These are phyloP conservation scores for Lordiphosa clarofinis DNA, from an alignment of 1,140 invertebrate genomes.

Conservation along the genomic window DNA sequence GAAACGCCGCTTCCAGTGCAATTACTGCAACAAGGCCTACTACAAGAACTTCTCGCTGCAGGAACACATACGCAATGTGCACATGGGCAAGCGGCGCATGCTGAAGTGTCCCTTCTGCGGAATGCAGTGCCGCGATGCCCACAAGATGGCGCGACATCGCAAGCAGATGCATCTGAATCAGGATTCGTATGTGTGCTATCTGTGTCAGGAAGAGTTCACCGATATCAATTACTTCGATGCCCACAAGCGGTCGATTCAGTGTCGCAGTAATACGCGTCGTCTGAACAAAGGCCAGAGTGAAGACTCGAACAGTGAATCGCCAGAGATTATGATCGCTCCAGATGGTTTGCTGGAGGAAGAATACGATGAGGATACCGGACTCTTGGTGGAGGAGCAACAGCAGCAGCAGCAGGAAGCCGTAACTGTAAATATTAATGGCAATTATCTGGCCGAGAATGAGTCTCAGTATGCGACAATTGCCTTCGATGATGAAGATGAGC, in stretches of 20 bases:
- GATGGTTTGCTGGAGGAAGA: slow-evolving; percentile 44
- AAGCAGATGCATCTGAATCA: slow-evolving; percentile 72
- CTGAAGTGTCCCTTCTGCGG: slow-evolving; percentile 71
- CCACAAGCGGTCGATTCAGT: slow-evolving; percentile 73
- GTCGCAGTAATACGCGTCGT: slow-evolving; percentile 66
- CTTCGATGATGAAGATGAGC: slow-evolving; percentile 17
- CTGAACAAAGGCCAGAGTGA: not conserved
- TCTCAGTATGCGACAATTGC: slow-evolving; percentile 21
- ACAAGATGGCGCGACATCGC: slow-evolving; percentile 74
- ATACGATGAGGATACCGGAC: slow-evolving; percentile 56
- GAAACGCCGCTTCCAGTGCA: slow-evolving; percentile 65
- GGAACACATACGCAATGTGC: slow-evolving; percentile 73
- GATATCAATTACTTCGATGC: slow-evolving; percentile 76
- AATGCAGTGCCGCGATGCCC: slow-evolving; percentile 74
- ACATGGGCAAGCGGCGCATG: slow-evolving; percentile 74
- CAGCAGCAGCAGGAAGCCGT: slow-evolving; percentile 15
- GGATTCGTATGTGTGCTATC: slow-evolving; percentile 54
- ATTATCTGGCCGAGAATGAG: slow-evolving; percentile 9
- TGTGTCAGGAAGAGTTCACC: slow-evolving; percentile 73
- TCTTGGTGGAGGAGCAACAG: slow-evolving; percentile 42
- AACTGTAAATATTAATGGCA: slow-evolving; percentile 10
- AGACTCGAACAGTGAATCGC: not conserved
- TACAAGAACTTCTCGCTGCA: slow-evolving; percentile 74
- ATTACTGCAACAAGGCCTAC: slow-evolving; percentile 69
- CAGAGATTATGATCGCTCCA: slow-evolving; percentile 5